Conservation (phyloP, 37 sponge, comb jelly and placozoan species). For the Dysidea cf. avara region DNA sequence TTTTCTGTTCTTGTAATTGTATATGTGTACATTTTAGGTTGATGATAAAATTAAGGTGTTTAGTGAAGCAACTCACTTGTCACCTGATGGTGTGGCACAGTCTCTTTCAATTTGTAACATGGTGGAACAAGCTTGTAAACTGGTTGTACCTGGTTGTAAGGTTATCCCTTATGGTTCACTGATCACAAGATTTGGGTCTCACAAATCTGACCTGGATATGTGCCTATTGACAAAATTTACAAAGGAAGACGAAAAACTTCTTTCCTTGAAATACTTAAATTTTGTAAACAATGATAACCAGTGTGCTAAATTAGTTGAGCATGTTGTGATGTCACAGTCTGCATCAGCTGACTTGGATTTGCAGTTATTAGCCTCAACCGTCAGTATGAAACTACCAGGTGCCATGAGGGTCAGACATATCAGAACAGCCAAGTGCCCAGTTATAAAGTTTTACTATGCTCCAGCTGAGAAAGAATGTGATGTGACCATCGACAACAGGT, state of each 20-base stretch:
- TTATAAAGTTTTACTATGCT: conserved; percentile 33
- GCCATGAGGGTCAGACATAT: background rate
- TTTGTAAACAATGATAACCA: no score
- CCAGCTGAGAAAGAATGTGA: conserved; percentile 31
- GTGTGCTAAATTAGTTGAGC: no score
- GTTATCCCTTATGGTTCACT: conserved; percentile 56
- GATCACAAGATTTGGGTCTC: conserved; percentile 45
- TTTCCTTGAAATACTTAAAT: background rate
- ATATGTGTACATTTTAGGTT: no score
- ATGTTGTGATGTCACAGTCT: no score
- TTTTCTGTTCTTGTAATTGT: no score
- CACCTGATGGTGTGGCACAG: no score
- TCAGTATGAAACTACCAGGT: background rate
- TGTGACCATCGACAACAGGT: conserved; percentile 49
- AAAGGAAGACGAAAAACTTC: background rate
- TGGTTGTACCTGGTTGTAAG: conserved; percentile 24
- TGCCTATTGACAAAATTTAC: conserved; percentile 38
- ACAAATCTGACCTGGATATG: conserved; percentile 56
- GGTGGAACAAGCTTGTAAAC: no score
- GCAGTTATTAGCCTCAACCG: background rate
- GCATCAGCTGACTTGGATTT: background rate
- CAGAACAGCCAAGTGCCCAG: no score
- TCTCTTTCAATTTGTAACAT: no score
- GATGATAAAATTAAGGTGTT: no score
- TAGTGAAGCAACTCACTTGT: no score